Evolutionary conservation across 1,140 invertebrate species (phyloP).

Genomic region (Solenopsis invicta): DNA sequence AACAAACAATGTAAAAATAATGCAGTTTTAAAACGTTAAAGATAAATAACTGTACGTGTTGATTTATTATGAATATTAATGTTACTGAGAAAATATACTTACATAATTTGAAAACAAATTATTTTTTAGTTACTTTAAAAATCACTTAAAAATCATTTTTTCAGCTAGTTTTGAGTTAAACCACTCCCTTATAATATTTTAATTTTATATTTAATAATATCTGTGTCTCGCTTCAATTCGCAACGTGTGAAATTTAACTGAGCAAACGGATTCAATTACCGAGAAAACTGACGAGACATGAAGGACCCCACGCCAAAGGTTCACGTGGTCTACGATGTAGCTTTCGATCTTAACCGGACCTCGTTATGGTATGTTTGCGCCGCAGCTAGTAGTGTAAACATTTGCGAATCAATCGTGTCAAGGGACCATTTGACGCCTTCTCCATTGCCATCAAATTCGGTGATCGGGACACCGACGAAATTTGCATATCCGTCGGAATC

Average conservation of each 20-base stretch:
- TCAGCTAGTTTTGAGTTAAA: not conserved
- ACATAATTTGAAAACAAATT: too few relatives aligned
- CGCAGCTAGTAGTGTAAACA: conserved; percentile 54
- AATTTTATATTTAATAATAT: not conserved
- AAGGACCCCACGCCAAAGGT: not conserved
- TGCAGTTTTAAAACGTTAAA: too few relatives aligned
- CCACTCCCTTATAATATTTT: not conserved
- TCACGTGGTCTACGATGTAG: not conserved
- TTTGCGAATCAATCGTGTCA: conserved; percentile 60
- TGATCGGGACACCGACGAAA: conserved; percentile 50
- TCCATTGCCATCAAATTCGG: conserved; percentile 40
- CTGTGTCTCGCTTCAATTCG: not conserved
- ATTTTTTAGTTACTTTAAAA: not conserved
- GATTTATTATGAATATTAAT: too few relatives aligned
- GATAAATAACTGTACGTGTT: too few relatives aligned
- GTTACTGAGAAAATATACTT: too few relatives aligned
- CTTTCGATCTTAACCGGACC: conserved; percentile 27
- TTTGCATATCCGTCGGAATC: conserved; percentile 64
- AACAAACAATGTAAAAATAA: too few relatives aligned
- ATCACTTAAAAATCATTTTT: not conserved
- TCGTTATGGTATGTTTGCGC: conserved; percentile 60
- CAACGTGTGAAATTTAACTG: not conserved
- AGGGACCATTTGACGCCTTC: conserved; percentile 37
- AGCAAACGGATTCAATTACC: not conserved
- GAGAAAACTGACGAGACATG: not conserved